Evolutionary conservation across 1,140 invertebrate species (phyloP), one percentile per base, ranked within the genome.

Genomic region (Lerema accius): DNA sequence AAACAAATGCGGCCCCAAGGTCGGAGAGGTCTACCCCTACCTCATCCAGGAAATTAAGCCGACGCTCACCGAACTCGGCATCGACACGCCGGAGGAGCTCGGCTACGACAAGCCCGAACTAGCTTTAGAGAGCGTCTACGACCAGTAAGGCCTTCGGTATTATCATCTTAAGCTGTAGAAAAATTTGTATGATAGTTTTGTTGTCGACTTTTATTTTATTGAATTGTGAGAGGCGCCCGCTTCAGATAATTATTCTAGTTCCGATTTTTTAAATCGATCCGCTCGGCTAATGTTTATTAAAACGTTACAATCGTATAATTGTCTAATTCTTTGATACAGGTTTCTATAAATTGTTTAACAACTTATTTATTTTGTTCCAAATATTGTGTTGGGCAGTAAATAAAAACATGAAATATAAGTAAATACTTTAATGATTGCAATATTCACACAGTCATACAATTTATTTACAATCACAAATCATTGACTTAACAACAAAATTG

Each of bases 91-190:
- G 9, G 98, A 99, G 91, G 97, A 99, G 82, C 92, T 99, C 73
- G 98, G 98, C 48, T 99, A 98, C 82, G 98, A 99, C 89, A 97
- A 99, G 91, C 99, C 99, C 49, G 98, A 99, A 92, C 92, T 99
- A 80, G 96, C 95, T 60, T 92, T 97, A 59, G 83, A 94, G 73
- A 93, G 92, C 81, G 94, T 96, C 45, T 96, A 94, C 84, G 94
- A 97, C 46, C 75, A 84, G 67, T 90, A 88, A 86, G 70, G 62
- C 62, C 53, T 50, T 50, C 11, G 51, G 63, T 67, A 39, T 55
- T 65, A 79, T 75, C 69, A 73, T 53, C 67, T 73, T 77, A 78
- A 79, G 75, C 50, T 84, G 82, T 87, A 86, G 84, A 81, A 73
- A 65, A 80, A 78, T 78, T 86, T 90, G 74, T 82, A 83, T 81